Evolutionary conservation across 2,888 invertebrate genomes (phyloP), one percentile per base, ranked within the genome.

Genomic region (Acanthosoma haemorrhoidale): DNA sequence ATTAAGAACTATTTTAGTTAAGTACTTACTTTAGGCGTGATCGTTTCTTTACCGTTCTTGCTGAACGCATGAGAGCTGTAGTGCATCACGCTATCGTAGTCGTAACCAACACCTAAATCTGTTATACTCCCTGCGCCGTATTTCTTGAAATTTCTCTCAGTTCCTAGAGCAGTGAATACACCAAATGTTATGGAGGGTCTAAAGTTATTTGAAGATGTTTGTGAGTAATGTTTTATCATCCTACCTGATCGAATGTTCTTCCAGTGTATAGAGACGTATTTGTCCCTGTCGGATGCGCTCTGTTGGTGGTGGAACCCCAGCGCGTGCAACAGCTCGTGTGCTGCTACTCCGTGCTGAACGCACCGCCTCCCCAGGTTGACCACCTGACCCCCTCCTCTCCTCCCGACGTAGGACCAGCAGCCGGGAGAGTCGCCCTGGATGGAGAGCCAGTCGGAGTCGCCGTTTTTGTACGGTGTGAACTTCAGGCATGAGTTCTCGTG

Each of bases 331-430:
- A 84, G 76, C 76, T 84, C 84, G 76, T 84, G 86, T 66, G 85
- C 81, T 38, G 85, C 82, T 15, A 84, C 84, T 4, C 86, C 84
- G 67, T 80, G 80, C 2, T 77, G 78, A 6, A 82, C 76, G 73
- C 82, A 82, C 36, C 80, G 79, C 0, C 78, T 79, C 15, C 77
- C 78, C 41, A 86, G 78, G 70, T 84, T 84, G 3, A 86, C 78
- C 0, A 83, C 83, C 78, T 89, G 89, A 5, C 85, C 84, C 0
- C 85, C 84, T 2, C 84, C 84, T 16, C 80, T 79, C 34, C 85
- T 81, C 0, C 89, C 89, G 2, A 89, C 87, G 75, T 84, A 83
- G 1, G 88, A 88, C 82, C 86, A 88, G 77, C 89, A 89, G 13
- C 88, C 86, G 0, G 84, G 80, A 8, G 74, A 71, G 60, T 76